These are phyloP conservation scores for Phainopepla nitens DNA, from an alignment of 2,113 vertebrate species.

Conservation along the genomic window DNA sequence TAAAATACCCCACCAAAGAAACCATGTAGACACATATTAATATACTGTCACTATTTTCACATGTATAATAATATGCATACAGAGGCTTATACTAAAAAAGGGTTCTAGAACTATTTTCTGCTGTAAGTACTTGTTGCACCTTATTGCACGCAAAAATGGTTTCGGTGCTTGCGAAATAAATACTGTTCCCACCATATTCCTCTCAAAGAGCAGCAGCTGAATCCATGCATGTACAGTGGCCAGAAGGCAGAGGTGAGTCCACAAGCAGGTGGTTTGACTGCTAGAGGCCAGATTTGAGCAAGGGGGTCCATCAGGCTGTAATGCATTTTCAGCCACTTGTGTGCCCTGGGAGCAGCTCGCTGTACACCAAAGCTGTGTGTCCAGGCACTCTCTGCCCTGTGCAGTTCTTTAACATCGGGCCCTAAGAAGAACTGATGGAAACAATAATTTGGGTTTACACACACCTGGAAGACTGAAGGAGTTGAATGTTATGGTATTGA, in stretches of 20 bases:
- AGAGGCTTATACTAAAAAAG: not conserved
- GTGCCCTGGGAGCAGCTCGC: accelerated
- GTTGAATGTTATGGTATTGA: not conserved
- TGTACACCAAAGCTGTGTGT: accelerated
- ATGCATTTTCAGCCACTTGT: not conserved
- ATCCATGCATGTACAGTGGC: accelerated
- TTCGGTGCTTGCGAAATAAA: not conserved
- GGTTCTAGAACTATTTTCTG: not conserved
- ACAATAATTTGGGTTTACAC: not conserved
- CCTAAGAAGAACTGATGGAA: not conserved
- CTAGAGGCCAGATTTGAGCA: not conserved
- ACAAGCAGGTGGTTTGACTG: not conserved
- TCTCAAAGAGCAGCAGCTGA: not conserved
- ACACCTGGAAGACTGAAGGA: not conserved
- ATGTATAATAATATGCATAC: not conserved
- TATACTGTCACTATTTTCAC: not conserved
- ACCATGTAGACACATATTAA: not conserved
- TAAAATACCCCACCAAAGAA: not conserved
- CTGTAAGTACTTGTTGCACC: not conserved
- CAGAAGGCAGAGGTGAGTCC: not conserved
- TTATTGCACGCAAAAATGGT: not conserved
- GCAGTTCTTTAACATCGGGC: not conserved
- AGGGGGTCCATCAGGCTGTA: not conserved
- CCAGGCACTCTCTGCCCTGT: not conserved
- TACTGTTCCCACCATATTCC: not conserved